Conservation (phyloP, 2,888 invertebrate species). For the Ommatoiulus sabulosus region DNA sequence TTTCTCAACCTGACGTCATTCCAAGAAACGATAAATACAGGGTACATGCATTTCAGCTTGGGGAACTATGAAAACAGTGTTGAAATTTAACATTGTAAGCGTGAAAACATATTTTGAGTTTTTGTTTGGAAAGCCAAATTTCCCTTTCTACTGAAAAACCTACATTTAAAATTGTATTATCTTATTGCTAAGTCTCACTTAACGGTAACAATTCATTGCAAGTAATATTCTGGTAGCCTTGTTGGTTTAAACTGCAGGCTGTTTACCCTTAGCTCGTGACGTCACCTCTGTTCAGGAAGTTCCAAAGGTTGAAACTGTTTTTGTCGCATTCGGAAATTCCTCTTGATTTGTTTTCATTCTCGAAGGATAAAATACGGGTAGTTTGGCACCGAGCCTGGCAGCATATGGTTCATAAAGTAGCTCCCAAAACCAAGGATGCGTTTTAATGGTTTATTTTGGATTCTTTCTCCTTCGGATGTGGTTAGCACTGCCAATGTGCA, state of each 20-base stretch:
- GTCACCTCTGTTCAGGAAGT: neutral
- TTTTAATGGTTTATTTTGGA: neutral
- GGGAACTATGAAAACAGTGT: too few relatives aligned
- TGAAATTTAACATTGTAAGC: too few relatives aligned
- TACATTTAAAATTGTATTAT: too few relatives aligned
- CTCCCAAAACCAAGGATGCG: neutral
- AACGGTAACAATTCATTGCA: too few relatives aligned
- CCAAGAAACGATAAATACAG: too few relatives aligned
- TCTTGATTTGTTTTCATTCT: conserved; percentile 9
- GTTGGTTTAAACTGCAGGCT: neutral
- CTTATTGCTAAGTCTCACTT: too few relatives aligned
- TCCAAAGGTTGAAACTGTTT: neutral
- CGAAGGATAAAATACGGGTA: neutral
- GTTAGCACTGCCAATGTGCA: neutral
- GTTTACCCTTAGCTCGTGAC: neutral
- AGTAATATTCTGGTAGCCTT: neutral
- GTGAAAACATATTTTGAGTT: too few relatives aligned
- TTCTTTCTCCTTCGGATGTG: neutral
- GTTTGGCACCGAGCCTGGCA: conserved; percentile 37
- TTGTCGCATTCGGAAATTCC: neutral
- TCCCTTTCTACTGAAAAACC: too few relatives aligned
- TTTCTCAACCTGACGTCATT: too few relatives aligned
- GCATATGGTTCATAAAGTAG: neutral
- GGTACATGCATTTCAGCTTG: too few relatives aligned
- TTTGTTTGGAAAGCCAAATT: too few relatives aligned